Base-by-base conservation (phyloP, 2,888 invertebrate species). In the Ceriagrion tenellum region DNA sequence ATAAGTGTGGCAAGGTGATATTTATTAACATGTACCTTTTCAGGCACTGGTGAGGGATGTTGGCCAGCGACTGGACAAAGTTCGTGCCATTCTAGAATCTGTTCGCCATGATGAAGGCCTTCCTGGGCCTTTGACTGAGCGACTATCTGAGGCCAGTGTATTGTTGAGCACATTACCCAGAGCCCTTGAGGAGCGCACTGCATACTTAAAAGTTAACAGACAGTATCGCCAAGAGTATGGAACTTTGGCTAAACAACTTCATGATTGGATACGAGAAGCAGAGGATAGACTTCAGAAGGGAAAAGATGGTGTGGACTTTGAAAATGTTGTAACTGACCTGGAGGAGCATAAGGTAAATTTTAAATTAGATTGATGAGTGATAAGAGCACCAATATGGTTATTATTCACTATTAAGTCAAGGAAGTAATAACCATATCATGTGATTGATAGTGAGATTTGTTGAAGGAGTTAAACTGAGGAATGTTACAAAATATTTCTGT, bases 241-340 rank as follows among this genome's bases (percentile, higher is more conserved):
- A 96, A 97, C 98, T 95, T 97, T 98, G 12, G 98, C 98, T 1
- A 98, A 98, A 91, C 98, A 98, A 96, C 97, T 99, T 13, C 98
- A 98, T 96, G 98, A 98, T 95, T 99, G 99, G 99, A 98, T 99
- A 0, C 98, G 98, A 96, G 98, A 99, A 96, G 99, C 99, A 0
- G 98, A 98, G 96, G 98, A 98, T 95, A 98, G 98, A 89, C 97
- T 99, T 47, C 98, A 98, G 95, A 98, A 98, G 96, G 98, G 98
- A 30, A 98, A 98, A 96, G 98, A 98, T 96, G 99, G 99, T 26
- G 98, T 99, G 13, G 98, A 99, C 96, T 99, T 99, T 96, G 98
- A 98, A 96, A 98, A 98, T 96, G 98, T 99, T 18, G 97, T 98
- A 93, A 97, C 98, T 16, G 98, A 99, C 96, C 97, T 99, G 55